Percentiles rank a stretch among this genome's conserved stretches.
Conservation (phyloP, 2,888 invertebrate species). For the Zygogramma bicolorata region DNA sequence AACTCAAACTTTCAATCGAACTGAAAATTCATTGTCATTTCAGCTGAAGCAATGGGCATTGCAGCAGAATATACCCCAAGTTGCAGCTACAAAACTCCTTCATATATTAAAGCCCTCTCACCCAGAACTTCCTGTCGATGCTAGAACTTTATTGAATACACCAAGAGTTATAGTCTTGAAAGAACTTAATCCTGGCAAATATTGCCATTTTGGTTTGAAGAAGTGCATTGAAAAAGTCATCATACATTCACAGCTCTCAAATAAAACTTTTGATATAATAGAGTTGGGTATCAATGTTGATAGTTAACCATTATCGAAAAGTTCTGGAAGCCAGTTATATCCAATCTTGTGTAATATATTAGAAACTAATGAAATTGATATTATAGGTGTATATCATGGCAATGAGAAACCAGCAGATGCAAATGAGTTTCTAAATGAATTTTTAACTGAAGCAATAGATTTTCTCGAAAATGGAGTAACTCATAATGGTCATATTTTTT, state of each 20-base stretch:
- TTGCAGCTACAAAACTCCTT: not conserved
- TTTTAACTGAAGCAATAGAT: conserved; percentile 35
- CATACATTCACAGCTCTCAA: not conserved
- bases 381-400: conserved; percentile 38
- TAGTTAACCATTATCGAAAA: conserved; percentile 21
- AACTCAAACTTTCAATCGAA: not conserved
- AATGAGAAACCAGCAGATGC: conserved; percentile 29
- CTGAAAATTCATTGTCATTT: not conserved
- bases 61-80: conserved; percentile 1
- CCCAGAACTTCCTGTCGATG: conserved; percentile 15
- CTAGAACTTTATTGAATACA: conserved; percentile 12
- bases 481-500: conserved; percentile 23
- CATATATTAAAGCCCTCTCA: conserved; percentile 11
- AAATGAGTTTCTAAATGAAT: conserved; percentile 35
- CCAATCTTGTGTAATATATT: conserved; percentile 24
- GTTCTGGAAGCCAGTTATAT: conserved; percentile 26
- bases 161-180: not conserved
- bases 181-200: conserved; percentile 19
- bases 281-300: conserved; percentile 18
- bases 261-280: not conserved
- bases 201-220: conserved; percentile 29
- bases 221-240: conserved; percentile 16
- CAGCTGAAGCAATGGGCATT: conserved; percentile 10
- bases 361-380: conserved; percentile 8
- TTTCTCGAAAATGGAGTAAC: conserved; percentile 38